These are phyloP conservation scores for Cylloceria caligata DNA, from an alignment of 2,888 invertebrate genomes.

Conservation along the genomic window DNA sequence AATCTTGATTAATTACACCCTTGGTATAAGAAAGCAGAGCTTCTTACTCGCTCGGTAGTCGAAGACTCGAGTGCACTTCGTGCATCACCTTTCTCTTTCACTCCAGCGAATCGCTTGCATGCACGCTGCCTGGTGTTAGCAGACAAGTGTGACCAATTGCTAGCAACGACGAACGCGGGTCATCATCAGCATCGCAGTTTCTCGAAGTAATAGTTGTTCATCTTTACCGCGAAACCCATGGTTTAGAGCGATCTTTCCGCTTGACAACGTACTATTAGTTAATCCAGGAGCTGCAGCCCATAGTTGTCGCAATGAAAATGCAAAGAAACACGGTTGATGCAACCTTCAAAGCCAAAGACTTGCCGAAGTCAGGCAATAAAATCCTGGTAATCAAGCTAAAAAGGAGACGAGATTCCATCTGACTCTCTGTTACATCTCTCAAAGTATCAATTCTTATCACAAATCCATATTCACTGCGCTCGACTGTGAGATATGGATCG, in stretches of 20 bases:
- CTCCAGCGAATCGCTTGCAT: constrained; percentile 39
- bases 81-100: constrained; percentile 44
- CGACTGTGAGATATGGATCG: neutral
- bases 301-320: constrained; percentile 33
- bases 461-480: neutral
- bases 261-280: constrained; percentile 30
- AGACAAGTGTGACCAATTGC: constrained; percentile 65
- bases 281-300: constrained; percentile 9
- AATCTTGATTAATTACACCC: constrained; percentile 68
- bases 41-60: constrained; percentile 26
- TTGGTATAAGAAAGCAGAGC: constrained; percentile 45
- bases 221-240: constrained; percentile 48
- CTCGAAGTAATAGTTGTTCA: constrained; percentile 40
- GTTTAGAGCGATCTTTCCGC: constrained; percentile 12
- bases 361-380: neutral
- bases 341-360: neutral
- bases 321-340: neutral
- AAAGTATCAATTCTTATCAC: neutral
- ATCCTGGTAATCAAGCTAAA: neutral
- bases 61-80: constrained; percentile 1
- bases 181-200: constrained; percentile 32
- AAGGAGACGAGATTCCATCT: constrained; percentile 21
- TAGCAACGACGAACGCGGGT: constrained; percentile 49
- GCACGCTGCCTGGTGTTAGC: constrained; percentile 16
- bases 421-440: too few species aligned